Conservation (phyloP, 2,113 vertebrate genomes). For the Petroica traversi region DNA sequence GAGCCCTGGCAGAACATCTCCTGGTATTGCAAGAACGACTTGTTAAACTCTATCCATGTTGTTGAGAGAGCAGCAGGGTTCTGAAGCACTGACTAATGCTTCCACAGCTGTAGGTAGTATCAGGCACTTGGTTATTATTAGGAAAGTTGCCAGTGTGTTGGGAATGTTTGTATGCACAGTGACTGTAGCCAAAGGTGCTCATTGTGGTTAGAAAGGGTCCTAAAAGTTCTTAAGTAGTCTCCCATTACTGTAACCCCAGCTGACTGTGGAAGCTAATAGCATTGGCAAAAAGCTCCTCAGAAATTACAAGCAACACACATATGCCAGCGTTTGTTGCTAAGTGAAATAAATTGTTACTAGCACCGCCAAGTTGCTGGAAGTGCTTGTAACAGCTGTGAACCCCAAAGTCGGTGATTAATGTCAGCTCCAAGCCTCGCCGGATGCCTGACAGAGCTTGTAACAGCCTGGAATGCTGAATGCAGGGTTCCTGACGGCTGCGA, state of each 20-base stretch:
- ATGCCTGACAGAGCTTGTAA: neutral
- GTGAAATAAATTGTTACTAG: conserved; percentile 39
- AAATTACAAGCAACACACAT: neutral
- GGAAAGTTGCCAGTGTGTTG: neutral
- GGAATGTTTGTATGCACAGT: neutral
- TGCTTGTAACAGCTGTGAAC: conserved; percentile 2
- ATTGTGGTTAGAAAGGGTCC: neutral
- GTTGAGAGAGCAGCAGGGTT: neutral
- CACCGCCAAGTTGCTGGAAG: neutral
- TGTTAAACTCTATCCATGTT: neutral
- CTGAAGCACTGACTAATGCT: conserved; percentile 16
- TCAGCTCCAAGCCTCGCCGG: neutral
- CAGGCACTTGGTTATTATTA: neutral
- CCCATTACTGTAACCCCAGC: neutral
- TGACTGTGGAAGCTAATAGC: neutral
- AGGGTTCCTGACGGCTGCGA: neutral
- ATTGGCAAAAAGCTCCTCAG: neutral
- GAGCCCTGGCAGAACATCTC: neutral
- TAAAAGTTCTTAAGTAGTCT: conserved; percentile 2
- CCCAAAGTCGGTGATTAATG: conserved; percentile 4
- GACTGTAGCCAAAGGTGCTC: neutral
- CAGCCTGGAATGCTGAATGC: neutral
- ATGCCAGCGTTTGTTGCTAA: conserved; percentile 22
- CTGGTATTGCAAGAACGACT: neutral
- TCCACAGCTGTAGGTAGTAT: conserved; percentile 21